These are phyloP conservation scores for Chaetura pelagica DNA, from an alignment of 2,113 vertebrate genomes.

Conservation along the genomic window DNA sequence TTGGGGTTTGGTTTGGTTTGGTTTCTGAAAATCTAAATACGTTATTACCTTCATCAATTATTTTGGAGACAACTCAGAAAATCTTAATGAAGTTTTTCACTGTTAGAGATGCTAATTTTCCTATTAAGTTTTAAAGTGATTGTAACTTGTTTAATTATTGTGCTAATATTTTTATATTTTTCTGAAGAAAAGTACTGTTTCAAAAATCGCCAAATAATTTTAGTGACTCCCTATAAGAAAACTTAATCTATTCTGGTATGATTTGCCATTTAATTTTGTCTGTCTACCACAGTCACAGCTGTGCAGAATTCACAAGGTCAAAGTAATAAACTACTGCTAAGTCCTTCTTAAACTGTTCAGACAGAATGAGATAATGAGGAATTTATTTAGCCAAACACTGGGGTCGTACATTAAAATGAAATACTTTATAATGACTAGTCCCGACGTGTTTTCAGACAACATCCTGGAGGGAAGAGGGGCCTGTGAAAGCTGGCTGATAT, in stretches of 20 bases:
- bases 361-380: neutral
- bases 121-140: neutral
- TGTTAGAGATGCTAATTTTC: neutral
- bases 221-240: neutral
- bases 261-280: neutral
- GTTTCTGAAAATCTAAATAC: neutral
- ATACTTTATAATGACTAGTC: neutral
- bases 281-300: neutral
- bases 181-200: neutral
- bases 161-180: neutral
- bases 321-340: neutral
- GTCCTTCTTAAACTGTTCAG: neutral
- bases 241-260: rapidly evolving
- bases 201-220: neutral
- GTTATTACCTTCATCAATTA: neutral
- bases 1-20: neutral
- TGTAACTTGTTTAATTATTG: neutral
- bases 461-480: neutral
- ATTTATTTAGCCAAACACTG: neutral
- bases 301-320: neutral
- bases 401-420: neutral
- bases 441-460: neutral
- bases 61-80: neutral
- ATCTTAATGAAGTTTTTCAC: neutral
- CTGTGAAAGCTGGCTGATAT: too few relatives aligned